phyloP scores from a whole-genome alignment of 2,888 invertebrate genomes.

The Orthosia gracilis region DNA sequence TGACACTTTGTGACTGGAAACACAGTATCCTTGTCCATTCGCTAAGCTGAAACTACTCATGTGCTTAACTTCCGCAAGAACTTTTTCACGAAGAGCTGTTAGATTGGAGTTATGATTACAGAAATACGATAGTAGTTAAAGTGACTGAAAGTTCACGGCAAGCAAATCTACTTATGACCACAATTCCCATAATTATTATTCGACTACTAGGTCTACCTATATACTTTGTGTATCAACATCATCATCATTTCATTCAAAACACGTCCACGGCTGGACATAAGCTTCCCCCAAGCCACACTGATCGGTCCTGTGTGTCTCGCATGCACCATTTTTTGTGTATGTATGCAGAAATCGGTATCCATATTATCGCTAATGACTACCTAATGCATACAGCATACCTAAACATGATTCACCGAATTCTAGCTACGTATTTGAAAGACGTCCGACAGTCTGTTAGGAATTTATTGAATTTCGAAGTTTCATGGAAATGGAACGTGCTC shows the following conservation, averaged over 20 bases:
- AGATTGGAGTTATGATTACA: not conserved
- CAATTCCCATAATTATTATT: not conserved
- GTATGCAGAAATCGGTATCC: not conserved
- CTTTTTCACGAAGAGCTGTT: too few relatives aligned
- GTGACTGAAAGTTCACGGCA: not conserved
- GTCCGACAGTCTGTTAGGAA: slow-evolving; percentile 35
- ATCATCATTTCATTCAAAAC: too few relatives aligned
- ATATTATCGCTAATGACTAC: not conserved
- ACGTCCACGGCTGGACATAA: too few relatives aligned
- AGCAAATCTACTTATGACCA: not conserved
- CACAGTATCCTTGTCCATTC: too few relatives aligned
- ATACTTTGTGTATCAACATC: too few relatives aligned
- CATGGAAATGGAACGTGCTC: slow-evolving; percentile 15
- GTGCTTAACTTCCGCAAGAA: too few relatives aligned
- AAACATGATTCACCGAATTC: slow-evolving; percentile 16
- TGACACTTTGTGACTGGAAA: too few relatives aligned
- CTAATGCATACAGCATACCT: slow-evolving; percentile 3
- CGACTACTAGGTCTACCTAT: too few relatives aligned
- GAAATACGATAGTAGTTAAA: not conserved
- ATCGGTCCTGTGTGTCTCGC: too few relatives aligned
- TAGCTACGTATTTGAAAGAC: not conserved
- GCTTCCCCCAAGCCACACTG: too few relatives aligned
- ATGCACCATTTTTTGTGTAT: too few relatives aligned
- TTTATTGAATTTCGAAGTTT: slow-evolving; percentile 35
- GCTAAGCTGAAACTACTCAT: too few relatives aligned